Base-by-base conservation (phyloP, 2,797 vertebrate species). In the Molossus molossus region DNA sequence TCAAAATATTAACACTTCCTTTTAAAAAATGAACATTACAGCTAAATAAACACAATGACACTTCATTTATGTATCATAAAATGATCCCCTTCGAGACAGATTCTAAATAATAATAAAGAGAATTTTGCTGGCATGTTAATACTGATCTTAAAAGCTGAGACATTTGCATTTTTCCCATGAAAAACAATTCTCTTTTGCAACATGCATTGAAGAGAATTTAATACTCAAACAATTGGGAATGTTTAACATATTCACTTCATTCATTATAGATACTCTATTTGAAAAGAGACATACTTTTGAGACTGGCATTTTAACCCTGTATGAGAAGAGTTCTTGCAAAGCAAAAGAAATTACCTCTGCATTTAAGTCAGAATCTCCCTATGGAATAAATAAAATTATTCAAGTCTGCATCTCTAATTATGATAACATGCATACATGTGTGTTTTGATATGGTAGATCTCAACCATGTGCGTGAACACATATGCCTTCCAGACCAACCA, bases 1-100 rank as follows among this genome's bases (percentile, higher is more conserved):
- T 86, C 37, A 94, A 95, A 97, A 87, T 87, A 89, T 77, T 91
- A 73, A 60, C n/a, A 81, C 81, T 50, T 91, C 53, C 14, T 76
- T 23, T 92, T 76, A 50, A 67, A 87, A 95, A 93, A 76, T 91
- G 13, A 86, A 89, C 70, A 70, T 53, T 75, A 80, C 50, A 33
- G 50, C 81, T 96, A 95, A 94, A 81, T 45, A 86, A 93, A 89
- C 65, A 87, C 45, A 76, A 40, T 67, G 21, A 77, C 15, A 96
- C 40, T 85, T 86, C 18, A 53, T 33, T 76, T 80, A 88, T 29
- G n/a, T 88, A 92, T 94, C 70, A 72, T n/a, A 62, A 89, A 92
- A 83, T 67, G 72, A 60, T 48, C 90, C 70, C 40, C 23, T 72
- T 91, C 53, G 65, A 94, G 64, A 85, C 17, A 95, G n/a, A 94